Evolutionary conservation across 2,113 vertebrate genomes (phyloP).

Genomic region (Drymodes brunneopygia): DNA sequence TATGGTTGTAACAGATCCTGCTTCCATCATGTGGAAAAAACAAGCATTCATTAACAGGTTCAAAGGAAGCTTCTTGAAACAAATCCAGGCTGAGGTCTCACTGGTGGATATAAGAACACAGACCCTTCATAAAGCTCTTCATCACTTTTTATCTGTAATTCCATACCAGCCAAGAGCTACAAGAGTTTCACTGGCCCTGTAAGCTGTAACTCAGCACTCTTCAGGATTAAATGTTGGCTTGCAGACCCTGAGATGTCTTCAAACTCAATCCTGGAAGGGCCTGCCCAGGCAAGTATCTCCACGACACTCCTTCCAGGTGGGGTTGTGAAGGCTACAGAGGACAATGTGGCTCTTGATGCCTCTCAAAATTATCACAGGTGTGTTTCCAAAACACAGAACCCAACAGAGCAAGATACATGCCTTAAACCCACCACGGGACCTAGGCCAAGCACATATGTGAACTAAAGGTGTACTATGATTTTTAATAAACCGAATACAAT

Average conservation of each 20-base stretch:
- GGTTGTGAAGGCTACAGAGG: not conserved
- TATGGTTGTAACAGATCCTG: not conserved
- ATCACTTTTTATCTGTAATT: not conserved
- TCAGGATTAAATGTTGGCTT: not conserved
- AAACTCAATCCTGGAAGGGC: not conserved
- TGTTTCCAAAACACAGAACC: not conserved
- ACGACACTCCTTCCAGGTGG: not conserved
- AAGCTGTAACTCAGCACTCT: not conserved
- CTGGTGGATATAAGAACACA: not conserved
- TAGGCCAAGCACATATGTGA: not conserved
- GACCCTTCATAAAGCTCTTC: not conserved
- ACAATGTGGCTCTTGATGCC: not conserved
- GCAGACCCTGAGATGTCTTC: not conserved
- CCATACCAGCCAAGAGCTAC: not conserved
- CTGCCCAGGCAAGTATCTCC: not conserved
- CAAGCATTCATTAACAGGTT: not conserved
- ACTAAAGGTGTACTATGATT: not conserved
- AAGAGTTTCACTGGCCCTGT: not conserved
- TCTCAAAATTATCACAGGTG: not conserved
- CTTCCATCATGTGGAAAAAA: not conserved
- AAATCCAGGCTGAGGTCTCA: not conserved
- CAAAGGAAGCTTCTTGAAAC: not conserved
- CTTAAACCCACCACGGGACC: not conserved
- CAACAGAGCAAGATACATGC: not conserved
- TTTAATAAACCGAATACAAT: not conserved